These are phyloP conservation scores for Moxostoma hubbsi DNA, from an alignment of 2,797 vertebrate species.

Conservation along the genomic window DNA sequence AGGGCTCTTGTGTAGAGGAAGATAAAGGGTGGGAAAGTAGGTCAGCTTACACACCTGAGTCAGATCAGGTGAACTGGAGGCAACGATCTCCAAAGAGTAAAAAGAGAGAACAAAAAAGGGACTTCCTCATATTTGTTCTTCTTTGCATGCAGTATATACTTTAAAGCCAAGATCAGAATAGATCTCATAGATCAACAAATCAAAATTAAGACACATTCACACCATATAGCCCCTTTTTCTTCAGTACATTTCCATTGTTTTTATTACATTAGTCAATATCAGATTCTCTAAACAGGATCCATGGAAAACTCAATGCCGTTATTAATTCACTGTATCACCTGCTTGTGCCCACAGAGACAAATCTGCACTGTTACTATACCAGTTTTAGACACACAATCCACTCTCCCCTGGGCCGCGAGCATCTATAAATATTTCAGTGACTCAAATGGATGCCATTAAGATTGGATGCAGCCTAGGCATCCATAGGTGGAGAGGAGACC, in stretches of 20 bases:
- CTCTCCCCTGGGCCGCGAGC: slow-evolving; percentile 63
- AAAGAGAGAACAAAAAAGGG: background rate
- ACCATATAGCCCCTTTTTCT: background rate
- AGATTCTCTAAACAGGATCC: slow-evolving; percentile 19
- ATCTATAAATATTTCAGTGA: slow-evolving; percentile 78
- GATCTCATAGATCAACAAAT: background rate
- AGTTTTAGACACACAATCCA: slow-evolving; percentile 64
- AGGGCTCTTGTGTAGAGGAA: slow-evolving; percentile 8
- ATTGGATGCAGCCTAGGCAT: slow-evolving; percentile 64
- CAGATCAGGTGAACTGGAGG: slow-evolving; percentile 38
- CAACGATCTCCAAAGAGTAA: background rate
- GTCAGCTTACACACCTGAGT: slow-evolving; percentile 48
- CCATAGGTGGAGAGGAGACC: slow-evolving; percentile 51
- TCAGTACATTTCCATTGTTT: slow-evolving; percentile 3
- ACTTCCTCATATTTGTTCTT: background rate
- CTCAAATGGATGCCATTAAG: slow-evolving; percentile 74
- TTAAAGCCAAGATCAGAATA: background rate
- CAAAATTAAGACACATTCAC: background rate
- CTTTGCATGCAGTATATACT: background rate
- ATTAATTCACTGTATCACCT: slow-evolving; percentile 46
- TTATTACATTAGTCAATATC: slow-evolving; percentile 33
- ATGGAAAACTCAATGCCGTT: slow-evolving; percentile 36
- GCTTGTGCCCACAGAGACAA: slow-evolving; percentile 54
- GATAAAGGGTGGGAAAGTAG: slow-evolving; percentile 29
- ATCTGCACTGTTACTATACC: slow-evolving; percentile 58